A percentile compares a stretch with the other conserved stretches of the same genome.
Conservation (phyloP, 2,113 vertebrate genomes). For the Grammomys dolichurus region DNA sequence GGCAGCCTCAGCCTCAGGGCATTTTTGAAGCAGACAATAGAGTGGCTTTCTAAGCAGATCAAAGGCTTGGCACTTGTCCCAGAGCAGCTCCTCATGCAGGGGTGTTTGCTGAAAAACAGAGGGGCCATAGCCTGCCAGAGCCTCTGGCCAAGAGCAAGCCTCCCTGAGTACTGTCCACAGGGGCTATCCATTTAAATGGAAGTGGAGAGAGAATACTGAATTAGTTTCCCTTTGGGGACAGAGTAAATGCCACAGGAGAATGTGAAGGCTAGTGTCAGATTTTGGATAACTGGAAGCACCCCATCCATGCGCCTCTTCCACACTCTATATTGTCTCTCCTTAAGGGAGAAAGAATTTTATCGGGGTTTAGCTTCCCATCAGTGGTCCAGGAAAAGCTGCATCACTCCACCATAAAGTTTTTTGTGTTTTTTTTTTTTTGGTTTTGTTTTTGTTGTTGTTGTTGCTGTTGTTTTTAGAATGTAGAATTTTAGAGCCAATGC, state of each 20-base stretch:
- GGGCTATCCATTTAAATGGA: neutral
- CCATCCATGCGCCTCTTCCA: neutral
- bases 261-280: neutral
- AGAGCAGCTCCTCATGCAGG: conserved; percentile 58
- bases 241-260: neutral
- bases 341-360: neutral
- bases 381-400: neutral
- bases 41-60: conserved; percentile 82
- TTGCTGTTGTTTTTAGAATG: neutral
- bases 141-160: conserved; percentile 34
- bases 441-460: neutral
- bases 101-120: conserved; percentile 79
- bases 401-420: neutral
- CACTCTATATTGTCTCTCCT: accelerated
- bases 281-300: neutral
- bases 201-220: neutral
- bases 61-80: conserved; percentile 73
- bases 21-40: conserved; percentile 85
- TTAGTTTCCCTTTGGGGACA: conserved; percentile 18
- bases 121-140: neutral
- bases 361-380: neutral
- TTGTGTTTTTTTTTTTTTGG: too few relatives aligned
- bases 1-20: conserved; percentile 74
- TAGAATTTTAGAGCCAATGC: neutral
- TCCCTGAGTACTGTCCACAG: conserved; percentile 26